Conservation (phyloP, 2,797 vertebrate genomes). For the Eupleurogrammus muticus region DNA sequence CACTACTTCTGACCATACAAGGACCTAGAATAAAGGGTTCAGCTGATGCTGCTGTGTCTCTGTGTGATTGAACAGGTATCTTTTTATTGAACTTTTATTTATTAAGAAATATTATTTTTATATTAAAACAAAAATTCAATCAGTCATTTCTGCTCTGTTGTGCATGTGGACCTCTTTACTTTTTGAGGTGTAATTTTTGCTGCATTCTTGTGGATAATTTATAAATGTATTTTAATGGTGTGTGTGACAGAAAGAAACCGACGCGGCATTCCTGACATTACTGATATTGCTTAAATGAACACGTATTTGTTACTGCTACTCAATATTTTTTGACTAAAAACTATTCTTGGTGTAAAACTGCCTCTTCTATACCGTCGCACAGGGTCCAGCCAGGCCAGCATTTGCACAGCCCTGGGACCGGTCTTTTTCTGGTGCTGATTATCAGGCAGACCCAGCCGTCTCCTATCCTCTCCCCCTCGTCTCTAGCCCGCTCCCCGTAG, state of each 20-base stretch:
- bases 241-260: neutral
- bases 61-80: neutral
- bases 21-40: neutral
- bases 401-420: constrained; percentile 25
- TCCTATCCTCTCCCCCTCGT: constrained; percentile 36
- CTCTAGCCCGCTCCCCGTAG: constrained; percentile 25
- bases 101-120: no score
- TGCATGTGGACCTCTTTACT: neutral
- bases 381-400: constrained; percentile 24
- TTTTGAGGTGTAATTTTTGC: constrained; percentile 8
- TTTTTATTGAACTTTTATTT: constrained; percentile 11
- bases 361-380: constrained; percentile 1
- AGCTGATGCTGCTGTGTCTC: constrained; percentile 14
- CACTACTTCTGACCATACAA: neutral
- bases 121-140: no score
- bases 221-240: constrained; percentile 9
- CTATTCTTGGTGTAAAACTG: no score
- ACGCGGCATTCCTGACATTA: neutral
- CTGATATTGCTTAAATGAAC: neutral
- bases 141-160: neutral
- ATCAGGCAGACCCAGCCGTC: constrained; percentile 52
- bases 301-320: neutral
- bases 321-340: no score
- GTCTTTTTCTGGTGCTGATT: constrained; percentile 54
- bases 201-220: constrained; percentile 3